These are phyloP conservation scores for Amblyteles armatorius DNA, from an alignment of 2,888 invertebrate genomes.

Conservation along the genomic window DNA sequence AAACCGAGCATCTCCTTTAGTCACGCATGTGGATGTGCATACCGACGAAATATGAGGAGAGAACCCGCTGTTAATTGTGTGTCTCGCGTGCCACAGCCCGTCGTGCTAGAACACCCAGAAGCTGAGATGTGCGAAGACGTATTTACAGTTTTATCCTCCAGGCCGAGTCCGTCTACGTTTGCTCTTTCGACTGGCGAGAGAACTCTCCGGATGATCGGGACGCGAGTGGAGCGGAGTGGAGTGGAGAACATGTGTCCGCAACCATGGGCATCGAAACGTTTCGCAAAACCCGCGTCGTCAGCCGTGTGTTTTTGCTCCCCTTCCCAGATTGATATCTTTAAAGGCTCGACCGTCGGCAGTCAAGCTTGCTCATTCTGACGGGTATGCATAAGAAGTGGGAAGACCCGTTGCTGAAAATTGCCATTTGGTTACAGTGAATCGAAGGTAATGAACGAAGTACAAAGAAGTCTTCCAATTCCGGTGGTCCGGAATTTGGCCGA, in stretches of 20 bases:
- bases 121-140: slow-evolving; percentile 21
- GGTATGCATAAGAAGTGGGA: not conserved
- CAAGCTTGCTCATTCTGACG: not conserved
- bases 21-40: slow-evolving; percentile 16
- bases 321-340: slow-evolving; percentile 30
- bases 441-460: not conserved
- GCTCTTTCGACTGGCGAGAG: slow-evolving; percentile 8
- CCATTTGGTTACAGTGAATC: not conserved
- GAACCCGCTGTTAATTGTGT: slow-evolving; percentile 47
- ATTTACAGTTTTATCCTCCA: slow-evolving; percentile 7
- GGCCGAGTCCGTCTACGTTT: not conserved
- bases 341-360: slow-evolving; percentile 1
- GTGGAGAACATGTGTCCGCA: slow-evolving; percentile 74
- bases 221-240: slow-evolving; percentile 64
- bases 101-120: slow-evolving; percentile 52
- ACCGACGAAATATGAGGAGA: slow-evolving; percentile 6
- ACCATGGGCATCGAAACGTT: slow-evolving; percentile 66
- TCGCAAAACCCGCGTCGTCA: slow-evolving; percentile 62
- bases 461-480: not conserved
- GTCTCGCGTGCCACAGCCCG: slow-evolving; percentile 29
- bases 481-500: not conserved
- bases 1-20: slow-evolving; percentile 29
- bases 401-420: not conserved
- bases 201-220: slow-evolving; percentile 33
- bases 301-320: slow-evolving; percentile 13